phyloP scores from a whole-genome alignment of 2,113 vertebrate species.

The Theristicus caerulescens region DNA sequence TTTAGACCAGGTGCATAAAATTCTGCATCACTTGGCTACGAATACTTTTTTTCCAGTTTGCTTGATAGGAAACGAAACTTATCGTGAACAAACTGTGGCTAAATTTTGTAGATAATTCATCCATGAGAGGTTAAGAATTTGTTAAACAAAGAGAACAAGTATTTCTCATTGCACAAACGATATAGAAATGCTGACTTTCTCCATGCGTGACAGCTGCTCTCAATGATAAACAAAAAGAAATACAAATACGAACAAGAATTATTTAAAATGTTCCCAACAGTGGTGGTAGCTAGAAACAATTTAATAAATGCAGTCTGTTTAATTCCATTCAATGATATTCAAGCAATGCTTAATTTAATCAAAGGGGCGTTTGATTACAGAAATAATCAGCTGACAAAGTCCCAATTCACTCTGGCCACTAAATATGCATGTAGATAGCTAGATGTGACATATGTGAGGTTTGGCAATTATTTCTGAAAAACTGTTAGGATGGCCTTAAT shows the following conservation, averaged over 20 bases:
- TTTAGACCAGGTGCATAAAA: background rate
- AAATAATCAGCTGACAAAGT: conserved; percentile 31
- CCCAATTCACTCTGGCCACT: background rate
- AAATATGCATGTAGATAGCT: background rate
- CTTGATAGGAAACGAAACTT: background rate
- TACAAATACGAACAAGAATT: background rate
- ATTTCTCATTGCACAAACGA: background rate
- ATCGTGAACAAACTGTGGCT: background rate
- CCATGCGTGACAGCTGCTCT: background rate
- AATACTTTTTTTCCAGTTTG: background rate
- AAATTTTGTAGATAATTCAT: background rate
- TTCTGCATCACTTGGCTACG: background rate
- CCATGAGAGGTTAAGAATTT: background rate
- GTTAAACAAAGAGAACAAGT: background rate
- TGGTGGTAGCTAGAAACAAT: background rate
- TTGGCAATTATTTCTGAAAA: conserved; percentile 15
- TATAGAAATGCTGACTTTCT: background rate
- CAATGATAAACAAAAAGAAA: background rate
- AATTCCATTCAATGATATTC: background rate
- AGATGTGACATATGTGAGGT: background rate
- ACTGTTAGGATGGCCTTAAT: background rate
- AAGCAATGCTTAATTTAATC: background rate
- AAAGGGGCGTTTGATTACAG: conserved; percentile 20
- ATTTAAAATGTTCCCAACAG: background rate
- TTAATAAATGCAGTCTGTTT: conserved; percentile 12